Evolutionary conservation across 2,113 vertebrate genomes (phyloP).

Genomic region (Cyphotilapia sp.): DNA sequence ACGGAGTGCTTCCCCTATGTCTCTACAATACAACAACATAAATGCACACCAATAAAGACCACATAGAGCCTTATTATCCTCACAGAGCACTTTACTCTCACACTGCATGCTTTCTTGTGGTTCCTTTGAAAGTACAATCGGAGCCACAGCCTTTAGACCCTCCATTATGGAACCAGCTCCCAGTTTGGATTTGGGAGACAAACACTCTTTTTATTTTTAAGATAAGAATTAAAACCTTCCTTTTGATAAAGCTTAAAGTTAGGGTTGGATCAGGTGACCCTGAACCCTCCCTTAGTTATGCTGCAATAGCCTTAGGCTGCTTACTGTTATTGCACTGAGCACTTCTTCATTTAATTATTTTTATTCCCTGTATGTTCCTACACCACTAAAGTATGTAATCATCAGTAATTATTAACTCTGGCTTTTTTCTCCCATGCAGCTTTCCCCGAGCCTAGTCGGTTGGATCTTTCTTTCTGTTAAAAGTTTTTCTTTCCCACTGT

Average conservation of each 20-base stretch:
- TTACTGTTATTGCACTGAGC: background rate
- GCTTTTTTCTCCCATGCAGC: background rate
- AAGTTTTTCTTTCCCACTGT: background rate
- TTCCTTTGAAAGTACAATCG: background rate
- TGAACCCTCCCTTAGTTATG: background rate
- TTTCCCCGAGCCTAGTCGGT: accelerated
- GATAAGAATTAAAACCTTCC: background rate
- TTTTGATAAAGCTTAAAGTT: background rate
- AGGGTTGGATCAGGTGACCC: background rate
- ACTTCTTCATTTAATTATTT: background rate
- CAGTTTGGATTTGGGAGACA: background rate
- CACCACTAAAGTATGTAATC: background rate
- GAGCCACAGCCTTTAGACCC: background rate
- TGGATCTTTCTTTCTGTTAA: background rate
- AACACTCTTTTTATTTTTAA: background rate
- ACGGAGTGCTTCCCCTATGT: background rate
- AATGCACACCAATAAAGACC: slow-evolving; percentile 8
- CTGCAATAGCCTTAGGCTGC: background rate
- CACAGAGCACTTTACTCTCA: background rate
- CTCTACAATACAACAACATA: background rate
- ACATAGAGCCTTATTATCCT: background rate
- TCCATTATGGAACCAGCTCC: background rate
- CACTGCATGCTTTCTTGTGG: background rate
- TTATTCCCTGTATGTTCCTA: accelerated
- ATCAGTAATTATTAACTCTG: background rate